Percentiles rank a stretch among this genome's conserved stretches.
Evolutionary conservation across 2,113 vertebrate species (phyloP).

Genomic region (Balaenoptera acutorostrata): DNA sequence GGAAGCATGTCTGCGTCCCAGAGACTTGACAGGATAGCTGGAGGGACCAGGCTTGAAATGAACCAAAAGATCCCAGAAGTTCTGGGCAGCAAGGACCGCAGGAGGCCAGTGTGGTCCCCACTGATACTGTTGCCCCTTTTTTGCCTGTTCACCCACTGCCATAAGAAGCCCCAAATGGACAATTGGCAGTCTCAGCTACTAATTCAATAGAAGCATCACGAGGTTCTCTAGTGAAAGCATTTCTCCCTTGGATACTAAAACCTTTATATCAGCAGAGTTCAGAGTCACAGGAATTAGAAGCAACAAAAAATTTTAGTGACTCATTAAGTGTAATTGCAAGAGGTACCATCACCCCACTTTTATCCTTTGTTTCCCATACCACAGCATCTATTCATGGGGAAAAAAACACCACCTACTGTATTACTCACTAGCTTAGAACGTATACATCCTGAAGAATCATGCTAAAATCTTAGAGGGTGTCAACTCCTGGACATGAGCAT

Average conservation of each 20-base stretch:
- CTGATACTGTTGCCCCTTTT: not conserved
- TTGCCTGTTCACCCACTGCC: not conserved
- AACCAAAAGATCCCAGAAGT: not conserved
- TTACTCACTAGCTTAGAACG: not conserved
- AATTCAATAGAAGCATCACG: not conserved
- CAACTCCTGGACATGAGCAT: not conserved
- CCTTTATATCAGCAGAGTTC: slow-evolving; percentile 35
- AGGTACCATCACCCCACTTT: not conserved
- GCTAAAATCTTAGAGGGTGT: not conserved
- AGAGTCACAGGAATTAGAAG: slow-evolving; percentile 26
- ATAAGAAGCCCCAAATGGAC: not conserved
- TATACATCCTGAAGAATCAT: not conserved
- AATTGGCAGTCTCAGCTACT: not conserved
- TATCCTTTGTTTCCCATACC: not conserved
- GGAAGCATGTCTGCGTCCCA: not conserved
- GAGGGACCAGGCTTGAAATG: not conserved
- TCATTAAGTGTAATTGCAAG: slow-evolving; percentile 16
- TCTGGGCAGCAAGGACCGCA: not conserved
- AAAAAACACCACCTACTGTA: not conserved
- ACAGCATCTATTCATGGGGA: not conserved
- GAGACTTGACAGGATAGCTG: not conserved
- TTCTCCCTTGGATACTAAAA: slow-evolving; percentile 21
- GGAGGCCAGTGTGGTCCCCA: not conserved
- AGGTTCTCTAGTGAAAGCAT: not conserved
- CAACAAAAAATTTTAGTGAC: slow-evolving; percentile 29